These are phyloP conservation scores for Drosophila pseudotakahashii DNA, from an alignment of 2,888 invertebrate genomes.

Conservation along the genomic window DNA sequence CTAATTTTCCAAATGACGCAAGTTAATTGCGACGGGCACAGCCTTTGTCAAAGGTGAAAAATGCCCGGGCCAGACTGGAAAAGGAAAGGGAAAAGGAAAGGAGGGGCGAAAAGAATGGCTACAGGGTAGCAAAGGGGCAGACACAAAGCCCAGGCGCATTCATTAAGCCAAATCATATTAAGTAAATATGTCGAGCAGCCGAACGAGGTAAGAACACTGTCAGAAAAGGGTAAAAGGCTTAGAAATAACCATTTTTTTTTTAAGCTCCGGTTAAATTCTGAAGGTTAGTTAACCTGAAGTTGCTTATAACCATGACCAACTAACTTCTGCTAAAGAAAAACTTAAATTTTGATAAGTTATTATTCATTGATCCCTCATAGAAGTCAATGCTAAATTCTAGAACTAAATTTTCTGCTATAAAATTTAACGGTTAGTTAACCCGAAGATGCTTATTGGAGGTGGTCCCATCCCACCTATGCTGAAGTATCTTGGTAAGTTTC, in stretches of 20 bases:
- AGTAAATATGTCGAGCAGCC: slow-evolving; percentile 60
- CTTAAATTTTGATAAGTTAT: too few relatives aligned
- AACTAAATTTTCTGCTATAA: too few relatives aligned
- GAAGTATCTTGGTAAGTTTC: too few relatives aligned
- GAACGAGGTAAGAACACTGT: slow-evolving; percentile 6
- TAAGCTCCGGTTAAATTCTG: too few relatives aligned
- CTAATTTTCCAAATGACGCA: slow-evolving; percentile 78
- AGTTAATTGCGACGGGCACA: slow-evolving; percentile 63
- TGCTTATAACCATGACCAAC: too few relatives aligned
- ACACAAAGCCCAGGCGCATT: slow-evolving; percentile 63
- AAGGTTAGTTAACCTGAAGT: too few relatives aligned
- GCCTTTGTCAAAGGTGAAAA: slow-evolving; percentile 70
- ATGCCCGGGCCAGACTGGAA: slow-evolving; percentile 32
- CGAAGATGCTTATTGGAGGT: background rate
- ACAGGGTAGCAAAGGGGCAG: slow-evolving; percentile 28
- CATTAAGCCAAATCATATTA: slow-evolving; percentile 73
- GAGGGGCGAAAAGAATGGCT: slow-evolving; percentile 23
- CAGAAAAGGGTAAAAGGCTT: background rate
- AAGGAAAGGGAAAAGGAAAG: slow-evolving; percentile 1
- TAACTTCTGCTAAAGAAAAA: too few relatives aligned
- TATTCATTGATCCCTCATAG: too few relatives aligned
- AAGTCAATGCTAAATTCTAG: too few relatives aligned
- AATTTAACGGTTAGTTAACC: background rate
- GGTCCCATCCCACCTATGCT: too few relatives aligned
- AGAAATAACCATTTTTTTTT: too few relatives aligned